phyloP scores from a whole-genome alignment of 2,888 invertebrate species.

The Cosmopolites sordidus region DNA sequence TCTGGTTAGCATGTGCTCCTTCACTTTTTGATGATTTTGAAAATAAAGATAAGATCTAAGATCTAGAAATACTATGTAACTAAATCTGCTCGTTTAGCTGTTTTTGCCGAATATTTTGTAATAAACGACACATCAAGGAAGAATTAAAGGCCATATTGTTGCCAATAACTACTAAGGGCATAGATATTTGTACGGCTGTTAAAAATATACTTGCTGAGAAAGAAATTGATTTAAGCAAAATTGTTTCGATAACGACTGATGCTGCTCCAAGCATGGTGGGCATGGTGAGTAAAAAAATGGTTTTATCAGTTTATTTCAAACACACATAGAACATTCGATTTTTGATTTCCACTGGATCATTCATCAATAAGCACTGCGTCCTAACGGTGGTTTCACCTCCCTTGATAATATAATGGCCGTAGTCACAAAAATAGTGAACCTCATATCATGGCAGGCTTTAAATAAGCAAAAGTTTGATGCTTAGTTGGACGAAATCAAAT shows the following conservation, averaged over 20 bases:
- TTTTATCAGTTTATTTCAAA: conserved; percentile 28
- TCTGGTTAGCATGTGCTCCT: too few relatives aligned
- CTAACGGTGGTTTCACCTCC: background rate
- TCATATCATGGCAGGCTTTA: background rate
- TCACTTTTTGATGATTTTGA: too few relatives aligned
- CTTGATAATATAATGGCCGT: too few relatives aligned
- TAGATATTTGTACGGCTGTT: conserved; percentile 19
- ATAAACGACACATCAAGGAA: conserved; percentile 22
- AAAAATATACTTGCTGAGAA: conserved; percentile 23
- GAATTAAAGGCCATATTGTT: conserved; percentile 23
- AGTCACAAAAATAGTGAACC: conserved; percentile 1
- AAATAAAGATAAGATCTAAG: too few relatives aligned
- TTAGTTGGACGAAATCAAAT: background rate
- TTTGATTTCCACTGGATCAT: conserved; percentile 24
- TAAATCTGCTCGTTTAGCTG: too few relatives aligned
- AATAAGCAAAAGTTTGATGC: conserved; percentile 2
- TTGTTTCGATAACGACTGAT: conserved; percentile 13
- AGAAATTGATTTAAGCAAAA: conserved; percentile 18
- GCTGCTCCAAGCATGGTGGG: conserved; percentile 14
- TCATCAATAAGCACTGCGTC: background rate
- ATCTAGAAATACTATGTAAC: too few relatives aligned
- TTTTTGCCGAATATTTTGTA: too few relatives aligned
- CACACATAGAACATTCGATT: conserved; percentile 30
- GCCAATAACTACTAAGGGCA: conserved; percentile 17
- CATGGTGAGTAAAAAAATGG: conserved; percentile 16